Conservation (phyloP, 2,888 invertebrate species). For the Tetramorium bicarinatum region DNA sequence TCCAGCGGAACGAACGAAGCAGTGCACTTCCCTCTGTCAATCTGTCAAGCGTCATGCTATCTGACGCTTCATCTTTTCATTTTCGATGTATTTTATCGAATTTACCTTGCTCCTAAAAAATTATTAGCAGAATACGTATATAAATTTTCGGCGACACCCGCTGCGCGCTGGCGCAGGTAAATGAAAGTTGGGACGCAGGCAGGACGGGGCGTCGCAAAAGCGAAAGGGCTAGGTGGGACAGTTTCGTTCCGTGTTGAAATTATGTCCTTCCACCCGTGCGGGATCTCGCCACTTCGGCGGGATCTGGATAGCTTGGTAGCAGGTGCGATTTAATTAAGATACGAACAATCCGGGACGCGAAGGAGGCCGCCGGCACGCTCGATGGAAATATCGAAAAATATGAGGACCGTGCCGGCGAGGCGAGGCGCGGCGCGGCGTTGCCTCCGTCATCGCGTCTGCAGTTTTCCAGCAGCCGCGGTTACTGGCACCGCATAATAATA, state of each 20-base stretch:
- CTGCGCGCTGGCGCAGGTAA: conserved; percentile 26
- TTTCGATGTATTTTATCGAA: conserved; percentile 29
- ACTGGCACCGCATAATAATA: conserved; percentile 73
- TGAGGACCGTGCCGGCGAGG: conserved; percentile 55
- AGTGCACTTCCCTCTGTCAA: neutral
- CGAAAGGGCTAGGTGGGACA: conserved; percentile 13
- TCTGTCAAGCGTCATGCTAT: neutral
- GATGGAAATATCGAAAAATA: conserved; percentile 76
- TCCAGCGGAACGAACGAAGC: neutral
- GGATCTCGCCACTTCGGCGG: conserved; percentile 66
- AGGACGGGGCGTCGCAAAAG: conserved; percentile 15
- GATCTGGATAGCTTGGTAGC: conserved; percentile 53
- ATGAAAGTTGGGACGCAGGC: conserved; percentile 24
- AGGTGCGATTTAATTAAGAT: conserved; percentile 78
- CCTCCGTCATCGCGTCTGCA: conserved; percentile 62
- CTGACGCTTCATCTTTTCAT: conserved; percentile 25
- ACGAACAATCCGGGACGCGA: conserved; percentile 69
- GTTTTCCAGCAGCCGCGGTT: conserved; percentile 55
- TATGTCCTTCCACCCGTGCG: conserved; percentile 51
- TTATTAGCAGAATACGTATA: conserved; percentile 21
- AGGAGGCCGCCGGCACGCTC: conserved; percentile 60
- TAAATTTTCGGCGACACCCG: conserved; percentile 21
- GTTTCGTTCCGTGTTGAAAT: conserved; percentile 40
- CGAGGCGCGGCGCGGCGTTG: conserved; percentile 22
- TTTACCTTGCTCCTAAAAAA: conserved; percentile 6